These are phyloP conservation scores for Helicolenus hilgendorfi DNA, from an alignment of 2,797 vertebrate genomes.

Conservation along the genomic window DNA sequence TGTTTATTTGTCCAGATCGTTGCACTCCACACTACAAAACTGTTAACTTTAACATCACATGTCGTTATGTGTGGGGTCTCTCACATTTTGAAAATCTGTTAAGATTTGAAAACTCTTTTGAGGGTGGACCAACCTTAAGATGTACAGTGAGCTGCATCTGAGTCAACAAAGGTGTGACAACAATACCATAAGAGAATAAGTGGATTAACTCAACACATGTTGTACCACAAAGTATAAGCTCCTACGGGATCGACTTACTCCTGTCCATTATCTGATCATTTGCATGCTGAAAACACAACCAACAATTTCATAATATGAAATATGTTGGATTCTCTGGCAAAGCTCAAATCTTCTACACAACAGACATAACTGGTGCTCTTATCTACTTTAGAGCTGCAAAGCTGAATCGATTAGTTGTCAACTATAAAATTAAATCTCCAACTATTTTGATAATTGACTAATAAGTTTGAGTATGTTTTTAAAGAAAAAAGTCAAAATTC, in stretches of 20 bases:
- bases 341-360: not conserved
- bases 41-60: too few species aligned
- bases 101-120: too few species aligned
- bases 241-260: not conserved
- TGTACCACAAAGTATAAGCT: not conserved
- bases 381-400: not conserved
- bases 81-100: too few species aligned
- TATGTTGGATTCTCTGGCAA: not conserved
- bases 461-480: too few species aligned
- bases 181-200: not conserved
- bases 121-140: not conserved
- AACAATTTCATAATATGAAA: not conserved
- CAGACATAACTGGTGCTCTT: not conserved
- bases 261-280: not conserved
- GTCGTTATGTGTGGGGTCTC: too few species aligned
- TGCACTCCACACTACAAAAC: too few species aligned
- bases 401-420: too few species aligned
- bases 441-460: too few species aligned
- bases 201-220: constrained; percentile 16
- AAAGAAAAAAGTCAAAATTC: too few species aligned
- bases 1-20: too few species aligned
- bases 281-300: not conserved
- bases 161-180: not conserved
- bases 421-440: too few species aligned
- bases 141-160: not conserved